Percentiles rank a stretch among this genome's conserved stretches.
Evolutionary conservation across 2,888 invertebrate genomes (phyloP).

Genomic region (Lamellibrachia satsuma): DNA sequence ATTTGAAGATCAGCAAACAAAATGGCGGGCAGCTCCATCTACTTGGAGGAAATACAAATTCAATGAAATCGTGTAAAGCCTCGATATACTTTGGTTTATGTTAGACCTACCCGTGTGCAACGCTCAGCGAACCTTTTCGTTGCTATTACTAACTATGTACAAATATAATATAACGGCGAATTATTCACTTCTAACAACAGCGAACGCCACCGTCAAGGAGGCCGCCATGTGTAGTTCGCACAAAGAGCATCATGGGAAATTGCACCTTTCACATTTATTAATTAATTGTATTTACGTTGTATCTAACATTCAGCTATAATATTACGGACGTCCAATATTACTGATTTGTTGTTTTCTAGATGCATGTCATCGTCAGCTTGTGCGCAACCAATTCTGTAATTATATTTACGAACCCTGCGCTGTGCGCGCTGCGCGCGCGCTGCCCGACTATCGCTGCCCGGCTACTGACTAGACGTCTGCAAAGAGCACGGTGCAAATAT

Average conservation of each 20-base stretch:
- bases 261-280: background rate
- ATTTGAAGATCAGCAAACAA: conserved; percentile 13
- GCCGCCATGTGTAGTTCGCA: conserved; percentile 34
- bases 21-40: conserved; percentile 12
- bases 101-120: background rate
- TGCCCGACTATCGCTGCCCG: background rate
- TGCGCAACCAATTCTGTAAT: background rate
- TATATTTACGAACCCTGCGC: background rate
- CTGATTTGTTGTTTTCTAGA: background rate
- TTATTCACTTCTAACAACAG: conserved; percentile 14
- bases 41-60: background rate
- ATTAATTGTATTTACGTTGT: background rate
- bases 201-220: conserved; percentile 33
- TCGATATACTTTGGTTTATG: background rate
- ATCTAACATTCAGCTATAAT: background rate
- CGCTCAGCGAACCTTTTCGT: background rate
- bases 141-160: background rate
- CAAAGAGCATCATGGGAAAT: conserved; percentile 30
- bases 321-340: background rate
- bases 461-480: background rate
- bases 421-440: background rate
- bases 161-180: background rate
- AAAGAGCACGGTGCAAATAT: background rate
- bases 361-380: background rate
- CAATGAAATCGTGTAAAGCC: background rate